These are phyloP conservation scores for Drosophila pachea DNA, from an alignment of 1,140 invertebrate genomes.

Conservation along the genomic window DNA sequence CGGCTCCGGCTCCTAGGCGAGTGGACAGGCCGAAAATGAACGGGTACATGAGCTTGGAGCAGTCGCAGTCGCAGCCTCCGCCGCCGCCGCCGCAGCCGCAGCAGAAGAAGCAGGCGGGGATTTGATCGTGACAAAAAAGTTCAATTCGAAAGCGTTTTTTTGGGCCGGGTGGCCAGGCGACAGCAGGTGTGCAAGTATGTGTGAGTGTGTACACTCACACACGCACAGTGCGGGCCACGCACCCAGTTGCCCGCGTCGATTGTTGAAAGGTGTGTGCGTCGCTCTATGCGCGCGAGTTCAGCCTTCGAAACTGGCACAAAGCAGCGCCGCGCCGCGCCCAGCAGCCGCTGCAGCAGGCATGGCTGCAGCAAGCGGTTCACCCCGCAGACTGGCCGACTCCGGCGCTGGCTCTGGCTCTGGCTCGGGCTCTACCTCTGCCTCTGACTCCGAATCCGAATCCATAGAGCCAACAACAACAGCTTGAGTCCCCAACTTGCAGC, in stretches of 20 bases:
- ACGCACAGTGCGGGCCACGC: slow-evolving; percentile 45
- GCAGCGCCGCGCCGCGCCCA: slow-evolving; percentile 55
- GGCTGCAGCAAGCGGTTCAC: slow-evolving; percentile 4
- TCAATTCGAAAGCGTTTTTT: slow-evolving; percentile 70
- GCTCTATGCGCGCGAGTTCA: slow-evolving; percentile 31
- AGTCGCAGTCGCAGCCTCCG: not conserved
- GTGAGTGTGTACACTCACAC: slow-evolving; percentile 5
- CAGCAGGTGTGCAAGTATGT: slow-evolving; percentile 46
- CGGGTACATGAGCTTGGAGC: slow-evolving; percentile 6
- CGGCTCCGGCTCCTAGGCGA: slow-evolving; percentile 22
- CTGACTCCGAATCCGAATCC: slow-evolving; percentile 33
- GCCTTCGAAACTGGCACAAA: slow-evolving; percentile 72
- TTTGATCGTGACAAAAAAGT: slow-evolving; percentile 69
- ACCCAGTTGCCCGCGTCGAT: slow-evolving; percentile 46
- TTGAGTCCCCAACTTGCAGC: slow-evolving; percentile 13
- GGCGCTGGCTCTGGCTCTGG: slow-evolving; percentile 11
- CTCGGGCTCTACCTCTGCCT: slow-evolving; percentile 20
- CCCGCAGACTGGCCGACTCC: slow-evolving; percentile 18
- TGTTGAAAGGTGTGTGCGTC: slow-evolving; percentile 73
- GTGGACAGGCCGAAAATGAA: slow-evolving; percentile 25
- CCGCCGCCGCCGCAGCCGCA: slow-evolving; percentile 6
- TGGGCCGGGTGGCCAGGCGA: slow-evolving; percentile 50
- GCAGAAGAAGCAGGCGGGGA: slow-evolving; percentile 15
- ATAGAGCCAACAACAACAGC: slow-evolving; percentile 2
- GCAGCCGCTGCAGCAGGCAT: slow-evolving; percentile 20